Base-by-base conservation (phyloP, 2,888 invertebrate species). In the Ormyrus labotus region DNA sequence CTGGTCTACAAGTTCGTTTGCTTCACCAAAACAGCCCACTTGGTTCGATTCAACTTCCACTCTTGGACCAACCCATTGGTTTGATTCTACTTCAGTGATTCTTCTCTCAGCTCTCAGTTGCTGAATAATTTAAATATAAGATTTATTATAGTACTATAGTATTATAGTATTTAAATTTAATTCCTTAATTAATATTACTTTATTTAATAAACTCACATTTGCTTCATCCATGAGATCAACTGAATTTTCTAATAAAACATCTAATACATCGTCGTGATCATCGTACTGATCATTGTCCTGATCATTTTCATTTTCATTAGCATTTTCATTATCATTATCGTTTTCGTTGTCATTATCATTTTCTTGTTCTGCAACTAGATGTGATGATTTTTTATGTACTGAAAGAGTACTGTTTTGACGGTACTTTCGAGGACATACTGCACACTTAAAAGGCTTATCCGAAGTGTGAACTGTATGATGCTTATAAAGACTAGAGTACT, bases 401-500 rank as follows among this genome's bases (percentile, higher is more conserved):
- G 93, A 92, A 13, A 94, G 90, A 0, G 94, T 93, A 13, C 93
- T 93, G 55, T 93, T 93, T 86, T 94, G 94, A 55, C 94, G 91
- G 84, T 94, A 94, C 69, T 92, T 92, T 84, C 93, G 92, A 2
- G 92, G 92, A 87, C 94, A 94, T 78, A 92, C 90, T 82, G 92
- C 91, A 85, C 94, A 94, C 67, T 91, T 91, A 84, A 93, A 93
- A 5, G 93, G 93, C 85, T 93, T 93, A 80, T 92, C 91, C 72
- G 93, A 92, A 47, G 93, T 93, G 87, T 95, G 94, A 57, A 92
- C 90, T 75, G 85, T 84, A 84, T 94, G 93, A 87, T 94, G 94
- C 86, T 94, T 94, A 88, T 94, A 94, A 19, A 94, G 91, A 84
- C 94, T 94, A 70, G 94, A 94, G 87, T 94, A 95, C 87, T 95